A percentile compares a stretch with the other conserved stretches of the same genome.
Conservation (phyloP, 2,113 vertebrate species). For the Ancistrus triradiatus region DNA sequence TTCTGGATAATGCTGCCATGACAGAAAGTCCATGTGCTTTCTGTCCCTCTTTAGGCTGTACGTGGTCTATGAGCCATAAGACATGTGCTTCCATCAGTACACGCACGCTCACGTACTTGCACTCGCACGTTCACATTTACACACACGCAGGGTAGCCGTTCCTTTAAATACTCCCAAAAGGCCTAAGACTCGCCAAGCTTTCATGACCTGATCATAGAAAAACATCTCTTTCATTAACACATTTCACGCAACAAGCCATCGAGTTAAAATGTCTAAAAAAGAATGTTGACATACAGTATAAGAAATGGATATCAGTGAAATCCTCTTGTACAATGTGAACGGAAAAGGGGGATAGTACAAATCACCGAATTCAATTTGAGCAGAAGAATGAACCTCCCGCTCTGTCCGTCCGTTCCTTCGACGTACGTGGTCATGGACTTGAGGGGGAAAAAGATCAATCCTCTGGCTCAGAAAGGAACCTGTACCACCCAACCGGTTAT, state of each 20-base stretch:
- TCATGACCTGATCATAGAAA: slow-evolving; percentile 4
- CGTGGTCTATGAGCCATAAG: slow-evolving; percentile 5
- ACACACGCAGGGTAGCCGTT: not conserved
- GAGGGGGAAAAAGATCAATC: not conserved
- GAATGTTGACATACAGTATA: slow-evolving; percentile 24
- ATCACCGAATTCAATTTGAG: slow-evolving; percentile 23
- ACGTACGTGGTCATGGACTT: not conserved
- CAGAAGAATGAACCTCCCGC: slow-evolving; percentile 22
- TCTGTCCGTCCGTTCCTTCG: slow-evolving; percentile 3
- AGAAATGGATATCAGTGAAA: slow-evolving; percentile 43
- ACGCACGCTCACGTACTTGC: not conserved
- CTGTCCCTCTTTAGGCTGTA: slow-evolving; percentile 17
- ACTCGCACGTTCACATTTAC: not conserved
- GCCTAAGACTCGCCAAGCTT: slow-evolving; percentile 17
- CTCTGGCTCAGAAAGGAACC: slow-evolving; percentile 21
- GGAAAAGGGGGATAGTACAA: slow-evolving; percentile 20
- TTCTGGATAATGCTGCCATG: slow-evolving; percentile 13
- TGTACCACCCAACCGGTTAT: slow-evolving; percentile 20
- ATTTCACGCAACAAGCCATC: slow-evolving; percentile 37
- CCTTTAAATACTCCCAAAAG: slow-evolving; percentile 17
- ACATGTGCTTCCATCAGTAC: slow-evolving; percentile 21
- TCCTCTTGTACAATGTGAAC: slow-evolving; percentile 11
- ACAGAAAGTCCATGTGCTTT: slow-evolving; percentile 9
- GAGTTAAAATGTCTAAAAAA: slow-evolving; percentile 30
- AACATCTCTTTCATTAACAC: not conserved